These are phyloP conservation scores for Oxyura jamaicensis DNA, from an alignment of 2,113 vertebrate species.

Conservation along the genomic window DNA sequence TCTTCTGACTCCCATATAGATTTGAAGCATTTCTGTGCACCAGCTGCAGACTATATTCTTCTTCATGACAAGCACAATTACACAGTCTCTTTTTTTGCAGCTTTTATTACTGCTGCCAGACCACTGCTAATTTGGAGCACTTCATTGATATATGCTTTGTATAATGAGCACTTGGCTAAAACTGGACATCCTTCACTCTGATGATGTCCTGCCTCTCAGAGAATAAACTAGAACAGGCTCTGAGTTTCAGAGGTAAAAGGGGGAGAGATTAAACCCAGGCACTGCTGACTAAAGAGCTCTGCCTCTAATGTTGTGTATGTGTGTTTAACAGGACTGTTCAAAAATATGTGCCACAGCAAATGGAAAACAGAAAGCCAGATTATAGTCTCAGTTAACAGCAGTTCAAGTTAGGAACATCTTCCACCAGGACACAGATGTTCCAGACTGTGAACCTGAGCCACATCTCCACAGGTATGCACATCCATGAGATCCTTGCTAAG, in stretches of 20 bases:
- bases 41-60: not conserved
- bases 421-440: not conserved
- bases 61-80: not conserved
- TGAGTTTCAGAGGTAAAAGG: not conserved
- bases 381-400: not conserved
- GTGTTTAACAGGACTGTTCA: not conserved
- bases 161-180: not conserved
- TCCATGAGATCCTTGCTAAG: not conserved
- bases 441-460: not conserved
- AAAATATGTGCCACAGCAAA: not conserved
- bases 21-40: not conserved
- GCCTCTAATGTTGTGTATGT: rapidly evolving
- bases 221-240: not conserved
- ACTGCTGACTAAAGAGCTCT: not conserved
- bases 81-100: not conserved
- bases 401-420: not conserved
- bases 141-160: not conserved
- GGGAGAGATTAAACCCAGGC: rapidly evolving
- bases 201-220: not conserved
- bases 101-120: slow-evolving; percentile 23
- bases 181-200: not conserved
- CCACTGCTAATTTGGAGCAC: not conserved
- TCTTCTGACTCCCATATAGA: not conserved
- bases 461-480: not conserved
- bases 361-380: not conserved